Evolutionary conservation across 37 sponge, comb jelly and placozoan genomes (phyloP).

Genomic region (Agelas oroides): DNA sequence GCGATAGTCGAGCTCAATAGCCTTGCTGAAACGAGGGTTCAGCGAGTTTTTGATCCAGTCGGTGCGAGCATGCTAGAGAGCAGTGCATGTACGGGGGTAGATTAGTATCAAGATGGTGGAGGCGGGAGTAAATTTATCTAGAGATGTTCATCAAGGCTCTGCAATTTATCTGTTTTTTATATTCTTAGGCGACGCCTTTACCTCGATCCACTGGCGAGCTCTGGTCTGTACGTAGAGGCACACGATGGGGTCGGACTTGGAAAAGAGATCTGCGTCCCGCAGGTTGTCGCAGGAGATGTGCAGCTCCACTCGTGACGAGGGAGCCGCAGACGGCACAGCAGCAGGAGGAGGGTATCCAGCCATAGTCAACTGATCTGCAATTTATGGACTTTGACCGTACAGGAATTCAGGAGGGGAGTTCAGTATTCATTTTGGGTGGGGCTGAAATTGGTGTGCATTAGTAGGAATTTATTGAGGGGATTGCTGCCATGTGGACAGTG

Average conservation of each 20-base stretch:
- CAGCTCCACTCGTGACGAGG: constrained; percentile 51
- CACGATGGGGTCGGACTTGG: constrained; percentile 81
- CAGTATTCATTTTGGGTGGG: too few relatives aligned
- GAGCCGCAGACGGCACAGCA: neutral
- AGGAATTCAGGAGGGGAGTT: too few relatives aligned
- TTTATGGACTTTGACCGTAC: too few relatives aligned
- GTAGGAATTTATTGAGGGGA: too few relatives aligned
- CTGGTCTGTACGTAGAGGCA: constrained; percentile 19
- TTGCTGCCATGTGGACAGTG: too few relatives aligned
- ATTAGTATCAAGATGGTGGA: neutral
- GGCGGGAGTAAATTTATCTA: neutral
- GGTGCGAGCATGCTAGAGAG: constrained; percentile 77
- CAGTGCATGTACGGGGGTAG: neutral
- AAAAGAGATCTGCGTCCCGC: constrained; percentile 63
- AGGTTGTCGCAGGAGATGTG: constrained; percentile 66
- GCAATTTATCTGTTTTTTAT: too few relatives aligned
- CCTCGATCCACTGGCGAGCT: constrained; percentile 22
- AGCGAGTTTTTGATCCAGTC: constrained; percentile 78
- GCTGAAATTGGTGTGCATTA: too few relatives aligned
- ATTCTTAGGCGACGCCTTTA: too few relatives aligned
- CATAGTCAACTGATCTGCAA: neutral
- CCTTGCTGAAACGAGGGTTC: constrained; percentile 80
- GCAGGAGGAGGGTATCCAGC: constrained; percentile 5
- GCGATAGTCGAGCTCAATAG: constrained; percentile 83
- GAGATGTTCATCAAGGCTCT: neutral